These are phyloP conservation scores for Malurus cyaneus DNA, from an alignment of 2,113 vertebrate genomes.

Conservation along the genomic window DNA sequence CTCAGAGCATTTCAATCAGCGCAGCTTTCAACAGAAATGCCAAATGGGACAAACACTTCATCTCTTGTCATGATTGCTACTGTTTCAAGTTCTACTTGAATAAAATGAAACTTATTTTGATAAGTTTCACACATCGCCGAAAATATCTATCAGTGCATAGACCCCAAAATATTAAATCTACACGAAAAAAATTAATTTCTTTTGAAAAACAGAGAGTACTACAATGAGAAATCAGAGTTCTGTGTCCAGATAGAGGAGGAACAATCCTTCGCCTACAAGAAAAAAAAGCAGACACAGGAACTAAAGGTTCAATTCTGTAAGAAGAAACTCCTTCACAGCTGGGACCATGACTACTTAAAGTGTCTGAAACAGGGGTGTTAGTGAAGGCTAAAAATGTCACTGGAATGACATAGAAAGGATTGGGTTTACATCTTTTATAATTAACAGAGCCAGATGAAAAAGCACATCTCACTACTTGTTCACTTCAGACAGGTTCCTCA, in stretches of 20 bases:
- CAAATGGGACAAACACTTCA: background rate
- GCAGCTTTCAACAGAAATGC: background rate
- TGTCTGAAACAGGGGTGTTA: background rate
- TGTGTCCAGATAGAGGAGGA: background rate
- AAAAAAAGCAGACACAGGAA: background rate
- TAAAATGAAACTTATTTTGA: background rate
- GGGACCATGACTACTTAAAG: background rate
- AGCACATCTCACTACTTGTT: background rate
- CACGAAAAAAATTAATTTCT: background rate
- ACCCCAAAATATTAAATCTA: background rate
- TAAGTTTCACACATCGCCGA: background rate
- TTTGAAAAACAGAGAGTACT: background rate
- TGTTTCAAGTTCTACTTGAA: background rate
- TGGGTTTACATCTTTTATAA: background rate
- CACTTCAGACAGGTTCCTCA: background rate
- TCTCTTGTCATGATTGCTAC: background rate
- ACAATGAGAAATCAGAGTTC: background rate
- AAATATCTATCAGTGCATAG: background rate
- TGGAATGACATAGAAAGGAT: background rate
- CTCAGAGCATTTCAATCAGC: background rate
- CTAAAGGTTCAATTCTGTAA: fast-evolving
- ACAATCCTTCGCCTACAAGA: background rate
- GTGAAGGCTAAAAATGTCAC: background rate
- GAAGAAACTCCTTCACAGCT: background rate
- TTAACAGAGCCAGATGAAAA: background rate